Conservation (phyloP, 2,888 invertebrate species). For the Perizoma affinitatum region DNA sequence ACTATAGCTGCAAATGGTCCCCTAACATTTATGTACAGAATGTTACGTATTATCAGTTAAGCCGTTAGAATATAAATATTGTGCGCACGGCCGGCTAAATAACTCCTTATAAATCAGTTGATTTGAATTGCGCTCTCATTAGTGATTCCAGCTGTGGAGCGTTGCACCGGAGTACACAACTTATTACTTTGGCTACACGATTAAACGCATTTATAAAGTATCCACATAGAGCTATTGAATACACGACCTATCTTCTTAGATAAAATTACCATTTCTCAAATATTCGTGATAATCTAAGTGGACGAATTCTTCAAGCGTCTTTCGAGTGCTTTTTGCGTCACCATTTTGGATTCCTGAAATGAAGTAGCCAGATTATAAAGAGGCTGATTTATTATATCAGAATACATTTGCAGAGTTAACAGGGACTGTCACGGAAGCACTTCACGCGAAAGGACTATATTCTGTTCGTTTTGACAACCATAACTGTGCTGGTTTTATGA, state of each 20-base stretch:
- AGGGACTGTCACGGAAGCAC: slow-evolving; percentile 39
- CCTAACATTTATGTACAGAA: slow-evolving; percentile 47
- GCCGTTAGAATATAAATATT: slow-evolving; percentile 75
- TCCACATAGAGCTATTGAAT: slow-evolving; percentile 57
- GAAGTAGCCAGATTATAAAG: slow-evolving; percentile 44
- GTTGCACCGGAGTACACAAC: slow-evolving; percentile 73
- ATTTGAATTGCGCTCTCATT: slow-evolving; percentile 82
- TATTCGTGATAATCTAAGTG: slow-evolving; percentile 40
- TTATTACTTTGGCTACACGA: slow-evolving; percentile 78
- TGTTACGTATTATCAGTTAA: slow-evolving; percentile 53
- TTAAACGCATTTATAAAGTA: slow-evolving; percentile 64
- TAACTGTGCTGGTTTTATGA: slow-evolving; percentile 41
- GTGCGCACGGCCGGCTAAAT: slow-evolving; percentile 67
- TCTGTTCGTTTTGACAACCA: slow-evolving; percentile 41
- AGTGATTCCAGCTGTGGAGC: slow-evolving; percentile 73
- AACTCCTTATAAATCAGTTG: slow-evolving; percentile 81
- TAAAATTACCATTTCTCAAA: slow-evolving; percentile 54
- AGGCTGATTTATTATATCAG: slow-evolving; percentile 48
- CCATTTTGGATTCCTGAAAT: slow-evolving; percentile 31
- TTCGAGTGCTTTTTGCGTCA: slow-evolving; percentile 38
- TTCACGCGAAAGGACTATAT: slow-evolving; percentile 39
- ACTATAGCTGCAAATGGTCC: slow-evolving; percentile 9
- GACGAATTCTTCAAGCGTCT: slow-evolving; percentile 36
- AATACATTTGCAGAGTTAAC: slow-evolving; percentile 40
- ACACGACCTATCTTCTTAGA: slow-evolving; percentile 58